Evolutionary conservation across 2,113 vertebrate species (phyloP), one percentile per base, ranked within the genome.

Genomic region (Paramisgurnus dabryanus): DNA sequence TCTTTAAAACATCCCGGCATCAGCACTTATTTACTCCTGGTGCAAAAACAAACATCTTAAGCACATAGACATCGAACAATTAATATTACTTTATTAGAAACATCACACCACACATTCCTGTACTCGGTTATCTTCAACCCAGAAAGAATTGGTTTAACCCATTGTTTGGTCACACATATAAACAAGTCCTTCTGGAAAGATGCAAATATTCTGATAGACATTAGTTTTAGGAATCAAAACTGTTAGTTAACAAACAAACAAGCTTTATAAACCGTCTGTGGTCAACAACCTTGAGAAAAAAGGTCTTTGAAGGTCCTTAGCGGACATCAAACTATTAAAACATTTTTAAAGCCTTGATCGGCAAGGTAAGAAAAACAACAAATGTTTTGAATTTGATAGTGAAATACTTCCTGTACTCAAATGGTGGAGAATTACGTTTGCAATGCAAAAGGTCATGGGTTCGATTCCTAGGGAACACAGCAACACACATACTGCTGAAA

Each of bases 241-340:
- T 22, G 70, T 8, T 15, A 4, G 5, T 27, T 1, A 13, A 71
- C 68, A 50, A 55, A 22, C n/a, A 11, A 2, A 68, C 22, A 0
- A 10, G 12, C 41, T 40, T 53, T 60, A 45, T 76, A 50, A 63
- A 80, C 13, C 68, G 75, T 9, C 9, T 55, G 15, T 87, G 79
- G 80, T 87, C 79, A 69, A 7, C 55, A 86, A 86, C 89, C 90
- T 90, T 91, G 84, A 84, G 76, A 85, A 81, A 7, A 49, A 77
- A 87, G 70, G 81, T 78, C 74, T 82, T 74, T 67, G 1, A 88
- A 86, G 61, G 67, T 65, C 82, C 80, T 85, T 79, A 76, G 41
- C 60, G 9, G 77, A 67, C 15, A 78, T 71, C 65, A 80, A 5
- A 65, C 49, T 63, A 61, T 60, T 27, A 55, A 8, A 71, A 67